Percentiles rank a stretch among this genome's conserved stretches.
phyloP scores from a whole-genome alignment of 2,888 invertebrate genomes.

The Linhomoeus sp. region DNA sequence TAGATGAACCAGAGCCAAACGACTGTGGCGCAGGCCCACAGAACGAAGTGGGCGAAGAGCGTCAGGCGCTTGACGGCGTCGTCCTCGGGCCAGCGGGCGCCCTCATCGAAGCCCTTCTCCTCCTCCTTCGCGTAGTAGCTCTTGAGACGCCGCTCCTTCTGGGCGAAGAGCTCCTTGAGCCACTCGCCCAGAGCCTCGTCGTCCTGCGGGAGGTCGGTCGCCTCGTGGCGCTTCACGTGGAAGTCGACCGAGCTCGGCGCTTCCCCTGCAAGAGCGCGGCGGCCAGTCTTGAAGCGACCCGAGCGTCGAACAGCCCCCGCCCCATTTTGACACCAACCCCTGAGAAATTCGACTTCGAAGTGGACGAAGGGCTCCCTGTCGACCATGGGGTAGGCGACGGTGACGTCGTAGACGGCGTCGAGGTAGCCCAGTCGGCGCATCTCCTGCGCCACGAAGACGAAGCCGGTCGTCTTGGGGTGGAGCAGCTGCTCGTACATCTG shows the following conservation, averaged over 20 bases:
- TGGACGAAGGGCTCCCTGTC: slow-evolving; percentile 43
- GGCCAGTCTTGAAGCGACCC: too few species aligned
- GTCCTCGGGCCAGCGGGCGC: too few species aligned
- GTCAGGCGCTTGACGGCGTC: too few species aligned
- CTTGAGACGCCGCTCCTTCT: slow-evolving; percentile 29
- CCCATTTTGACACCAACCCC: too few species aligned
- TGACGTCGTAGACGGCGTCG: slow-evolving; percentile 61
- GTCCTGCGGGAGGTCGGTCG: slow-evolving; percentile 15
- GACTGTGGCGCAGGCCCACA: too few species aligned
- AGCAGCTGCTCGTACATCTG: slow-evolving; percentile 49
- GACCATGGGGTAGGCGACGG: slow-evolving; percentile 50
- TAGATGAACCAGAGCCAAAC: too few species aligned
- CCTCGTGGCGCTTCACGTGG: slow-evolving; percentile 19
- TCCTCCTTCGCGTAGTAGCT: slow-evolving; percentile 8
- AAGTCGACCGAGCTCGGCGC: background rate
- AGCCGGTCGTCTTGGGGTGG: slow-evolving; percentile 66
- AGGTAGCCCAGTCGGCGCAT: slow-evolving; percentile 41
- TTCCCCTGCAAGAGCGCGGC: too few species aligned
- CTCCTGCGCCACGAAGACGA: slow-evolving; percentile 34
- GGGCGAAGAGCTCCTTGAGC: slow-evolving; percentile 27
- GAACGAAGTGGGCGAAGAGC: too few species aligned
- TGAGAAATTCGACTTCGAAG: slow-evolving; percentile 45
- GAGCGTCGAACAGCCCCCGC: too few species aligned
- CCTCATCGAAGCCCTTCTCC: too few species aligned
- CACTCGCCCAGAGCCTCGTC: slow-evolving; percentile 25